phyloP scores from a whole-genome alignment of 2,797 vertebrate genomes.

The Champsocephalus gunnari region DNA sequence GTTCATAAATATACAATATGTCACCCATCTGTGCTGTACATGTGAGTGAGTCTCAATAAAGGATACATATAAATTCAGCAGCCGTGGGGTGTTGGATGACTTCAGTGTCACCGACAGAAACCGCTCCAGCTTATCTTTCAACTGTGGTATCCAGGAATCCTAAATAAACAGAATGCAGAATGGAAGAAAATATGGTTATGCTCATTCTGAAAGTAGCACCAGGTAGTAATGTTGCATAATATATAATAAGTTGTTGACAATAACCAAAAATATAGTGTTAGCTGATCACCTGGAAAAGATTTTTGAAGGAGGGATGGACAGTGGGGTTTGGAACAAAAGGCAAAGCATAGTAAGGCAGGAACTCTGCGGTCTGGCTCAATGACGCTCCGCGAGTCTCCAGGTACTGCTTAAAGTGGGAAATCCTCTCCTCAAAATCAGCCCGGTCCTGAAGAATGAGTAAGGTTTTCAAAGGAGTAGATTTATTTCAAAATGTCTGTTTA shows the following conservation, averaged over 20 bases:
- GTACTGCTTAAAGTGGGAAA: constrained; percentile 90
- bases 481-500: background rate
- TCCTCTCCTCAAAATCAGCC: constrained; percentile 88
- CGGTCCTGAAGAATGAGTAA: constrained; percentile 82
- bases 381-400: constrained; percentile 93
- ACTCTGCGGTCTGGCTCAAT: constrained; percentile 93
- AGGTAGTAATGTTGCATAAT: background rate
- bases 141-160: constrained; percentile 92
- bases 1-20: background rate
- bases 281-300: constrained; percentile 90
- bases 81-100: constrained; percentile 85
- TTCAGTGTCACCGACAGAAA: constrained; percentile 89
- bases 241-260: constrained; percentile 5
- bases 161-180: constrained; percentile 68
- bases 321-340: constrained; percentile 94
- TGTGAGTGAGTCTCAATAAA: constrained; percentile 61
- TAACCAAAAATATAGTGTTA: background rate
- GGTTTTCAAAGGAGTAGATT: background rate
- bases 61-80: constrained; percentile 96
- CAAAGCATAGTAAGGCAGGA: constrained; percentile 95
- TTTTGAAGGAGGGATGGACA: constrained; percentile 93
- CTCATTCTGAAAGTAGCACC: background rate
- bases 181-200: constrained; percentile 1
- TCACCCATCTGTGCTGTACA: too few species aligned
- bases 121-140: constrained; percentile 89